Conservation (phyloP, 2,113 vertebrate species). For the Python bivittatus region DNA sequence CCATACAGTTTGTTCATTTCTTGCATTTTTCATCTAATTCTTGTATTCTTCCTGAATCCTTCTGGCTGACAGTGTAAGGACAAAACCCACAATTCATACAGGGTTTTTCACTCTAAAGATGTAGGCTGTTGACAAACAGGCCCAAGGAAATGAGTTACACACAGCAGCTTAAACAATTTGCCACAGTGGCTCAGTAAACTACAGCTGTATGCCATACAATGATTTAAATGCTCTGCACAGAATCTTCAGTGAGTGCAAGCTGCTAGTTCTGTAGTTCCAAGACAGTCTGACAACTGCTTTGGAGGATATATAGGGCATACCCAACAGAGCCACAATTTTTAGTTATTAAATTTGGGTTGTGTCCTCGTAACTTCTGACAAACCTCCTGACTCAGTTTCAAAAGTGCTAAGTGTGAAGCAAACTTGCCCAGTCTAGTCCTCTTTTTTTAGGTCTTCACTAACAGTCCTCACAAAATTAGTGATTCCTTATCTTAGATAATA, state of each 20-base stretch:
- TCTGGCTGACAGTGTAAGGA: not conserved
- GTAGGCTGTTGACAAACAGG: not conserved
- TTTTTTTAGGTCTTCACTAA: not conserved
- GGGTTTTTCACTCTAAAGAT: accelerated
- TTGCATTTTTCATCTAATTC: not conserved
- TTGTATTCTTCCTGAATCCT: not conserved
- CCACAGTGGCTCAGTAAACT: not conserved
- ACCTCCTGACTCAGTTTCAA: not conserved
- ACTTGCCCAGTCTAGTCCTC: not conserved
- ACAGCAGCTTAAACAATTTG: constrained; percentile 6
- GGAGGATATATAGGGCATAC: not conserved
- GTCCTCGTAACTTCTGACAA: not conserved
- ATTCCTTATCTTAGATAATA: not conserved
- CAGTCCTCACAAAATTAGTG: not conserved
- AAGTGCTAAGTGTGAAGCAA: not conserved
- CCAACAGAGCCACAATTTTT: not conserved
- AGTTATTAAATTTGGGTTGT: not conserved
- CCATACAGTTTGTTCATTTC: not conserved
- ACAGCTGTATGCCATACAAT: not conserved
- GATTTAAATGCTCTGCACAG: not conserved
- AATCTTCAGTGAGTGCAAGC: not conserved
- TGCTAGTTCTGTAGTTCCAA: too few species aligned
- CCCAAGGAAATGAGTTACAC: not conserved
- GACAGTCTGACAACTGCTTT: too few species aligned
- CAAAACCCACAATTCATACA: not conserved